Evolutionary conservation across 2,113 vertebrate species (phyloP).

Genomic region (Pardalotus punctatus): DNA sequence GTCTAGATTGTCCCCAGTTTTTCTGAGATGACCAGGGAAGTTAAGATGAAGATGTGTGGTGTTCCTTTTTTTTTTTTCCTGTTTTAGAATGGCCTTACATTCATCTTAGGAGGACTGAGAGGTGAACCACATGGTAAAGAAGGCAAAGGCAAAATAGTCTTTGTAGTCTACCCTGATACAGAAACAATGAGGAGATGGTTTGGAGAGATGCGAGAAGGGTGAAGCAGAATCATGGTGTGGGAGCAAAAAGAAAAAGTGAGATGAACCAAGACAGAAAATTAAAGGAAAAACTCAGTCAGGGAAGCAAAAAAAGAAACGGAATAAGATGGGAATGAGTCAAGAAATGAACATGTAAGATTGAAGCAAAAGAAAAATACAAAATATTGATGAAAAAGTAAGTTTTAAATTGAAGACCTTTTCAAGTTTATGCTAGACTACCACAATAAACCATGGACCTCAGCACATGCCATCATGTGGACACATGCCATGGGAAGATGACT

Average conservation of each 20-base stretch:
- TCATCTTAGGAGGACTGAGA: not conserved
- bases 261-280: not conserved
- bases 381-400: not conserved
- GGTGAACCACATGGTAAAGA: not conserved
- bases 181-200: not conserved
- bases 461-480: constrained; percentile 7
- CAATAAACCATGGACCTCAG: not conserved
- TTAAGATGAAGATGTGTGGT: not conserved
- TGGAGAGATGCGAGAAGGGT: not conserved
- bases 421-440: not conserved
- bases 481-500: constrained; percentile 2
- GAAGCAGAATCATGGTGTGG: not conserved
- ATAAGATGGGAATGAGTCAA: not conserved
- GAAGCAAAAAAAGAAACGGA: not conserved
- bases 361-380: not conserved
- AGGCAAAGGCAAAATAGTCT: not conserved
- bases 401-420: not conserved
- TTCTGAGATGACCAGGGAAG: not conserved
- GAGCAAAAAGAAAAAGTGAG: not conserved
- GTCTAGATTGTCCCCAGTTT: not conserved
- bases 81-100: not conserved
- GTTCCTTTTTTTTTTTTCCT: not conserved
- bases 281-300: not conserved
- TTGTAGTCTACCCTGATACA: not conserved
- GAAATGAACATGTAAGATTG: not conserved